Conservation (phyloP, 2,113 vertebrate species). For the Fregata magnificens region DNA sequence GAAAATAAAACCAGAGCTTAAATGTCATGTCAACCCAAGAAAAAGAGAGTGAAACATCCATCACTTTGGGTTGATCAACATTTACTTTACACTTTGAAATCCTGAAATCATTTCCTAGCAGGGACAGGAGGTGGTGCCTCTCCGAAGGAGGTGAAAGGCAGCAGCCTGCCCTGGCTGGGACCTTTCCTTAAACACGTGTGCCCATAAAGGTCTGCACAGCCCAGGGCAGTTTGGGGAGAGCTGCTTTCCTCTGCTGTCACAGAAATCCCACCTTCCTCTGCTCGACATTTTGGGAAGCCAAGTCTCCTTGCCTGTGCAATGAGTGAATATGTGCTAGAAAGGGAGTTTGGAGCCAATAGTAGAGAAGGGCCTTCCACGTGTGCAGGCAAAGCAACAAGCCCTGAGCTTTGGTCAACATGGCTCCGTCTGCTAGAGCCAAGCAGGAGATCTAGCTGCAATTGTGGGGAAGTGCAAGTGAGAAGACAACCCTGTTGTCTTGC, state of each 20-base stretch:
- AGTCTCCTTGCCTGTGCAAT: background rate
- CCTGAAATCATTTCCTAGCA: background rate
- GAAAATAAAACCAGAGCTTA: background rate
- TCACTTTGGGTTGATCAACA: background rate
- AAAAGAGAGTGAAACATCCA: background rate
- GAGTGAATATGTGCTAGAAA: background rate
- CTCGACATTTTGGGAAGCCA: fast-evolving
- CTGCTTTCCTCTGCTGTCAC: background rate
- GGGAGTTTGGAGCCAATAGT: background rate
- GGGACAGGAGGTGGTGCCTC: background rate
- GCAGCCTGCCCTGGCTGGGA: background rate
- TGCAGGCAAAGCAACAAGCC: background rate
- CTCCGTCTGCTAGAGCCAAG: background rate
- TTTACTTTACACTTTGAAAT: background rate
- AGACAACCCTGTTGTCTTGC: background rate
- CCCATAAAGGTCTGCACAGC: background rate
- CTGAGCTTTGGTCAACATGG: background rate
- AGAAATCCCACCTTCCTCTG: background rate
- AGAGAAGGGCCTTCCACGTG: background rate
- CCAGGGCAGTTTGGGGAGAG: background rate
- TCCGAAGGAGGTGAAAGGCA: background rate
- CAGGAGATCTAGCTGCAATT: background rate
- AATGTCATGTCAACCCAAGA: background rate
- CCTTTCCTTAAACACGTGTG: fast-evolving
- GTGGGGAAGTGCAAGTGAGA: background rate